Evolutionary conservation across 2,888 invertebrate species (phyloP), one percentile per base, ranked within the genome.

Genomic region (Netelia melanura): DNA sequence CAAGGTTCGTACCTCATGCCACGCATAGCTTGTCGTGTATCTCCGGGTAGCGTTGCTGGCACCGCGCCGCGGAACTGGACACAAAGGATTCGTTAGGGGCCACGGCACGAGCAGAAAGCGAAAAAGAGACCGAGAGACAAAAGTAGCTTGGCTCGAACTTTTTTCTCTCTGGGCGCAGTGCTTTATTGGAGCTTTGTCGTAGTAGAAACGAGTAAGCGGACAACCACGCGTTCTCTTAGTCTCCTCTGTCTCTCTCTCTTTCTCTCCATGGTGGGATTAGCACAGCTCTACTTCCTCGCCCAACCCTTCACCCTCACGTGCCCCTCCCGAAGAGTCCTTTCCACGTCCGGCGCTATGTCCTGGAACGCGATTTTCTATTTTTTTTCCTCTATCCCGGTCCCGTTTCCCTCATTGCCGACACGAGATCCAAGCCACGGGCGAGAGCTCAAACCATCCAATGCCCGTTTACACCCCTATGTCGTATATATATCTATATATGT

Each of bases 161-260:
- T 81, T 68, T 77, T 84, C 25, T 52, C 48, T 56, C 67, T 68
- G 10, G 17, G 43, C 56, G 77, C 61, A 77, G 77, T 77, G 72
- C 81, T 84, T 84, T 84, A 84, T 81, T 77, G 81, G 77, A 84
- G 81, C 62, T 81, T 84, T 84, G 72, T 74, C 77, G 68, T 68
- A 62, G 84, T 61, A 30, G 71, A 21, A 80, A 65, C 38, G 72
- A 56, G 21, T 62, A 6, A 68, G 52, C 61, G 61, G 8, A 21
- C 17, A 21, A 61, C 54, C 54, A 14, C 43, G 44, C 56, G 17
- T 62, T 10, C 30, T 44, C 65, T 75, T 56, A 54, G 54, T 71
- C 54, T 54, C 54, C 2, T 54, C 17, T 52, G 5, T n/a, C 52
- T 52, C 52, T 52, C 52, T 52, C 52, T 52, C 52, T 52, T 14